Evolutionary conservation across 2,888 invertebrate species (phyloP), one percentile per base, ranked within the genome.

Genomic region (Drosophila cognata): DNA sequence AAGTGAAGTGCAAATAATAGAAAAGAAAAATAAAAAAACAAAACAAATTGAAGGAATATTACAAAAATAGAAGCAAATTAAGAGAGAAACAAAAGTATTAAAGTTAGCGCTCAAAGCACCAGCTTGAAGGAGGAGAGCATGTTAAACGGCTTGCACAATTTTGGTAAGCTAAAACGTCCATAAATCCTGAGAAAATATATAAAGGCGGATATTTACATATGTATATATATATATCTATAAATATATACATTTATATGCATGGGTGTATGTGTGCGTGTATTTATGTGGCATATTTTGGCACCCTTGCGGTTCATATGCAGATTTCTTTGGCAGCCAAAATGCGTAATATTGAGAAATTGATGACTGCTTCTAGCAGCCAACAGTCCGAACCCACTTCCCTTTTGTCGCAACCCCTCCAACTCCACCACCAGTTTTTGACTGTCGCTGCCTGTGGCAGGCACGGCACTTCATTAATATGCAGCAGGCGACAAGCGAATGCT

Each of bases 261-360:
- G 33, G 10, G 0, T 33, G 59, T 36, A 28, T 33, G 21, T 46
- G 35, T 48, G 31, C 38, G 65, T 36, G 52, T 67, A 38, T 67
- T 55, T 55, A 55, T 67, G 71, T 41, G 68, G 10, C 33, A 55
- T 33, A 67, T 48, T n/a, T 38, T 51, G 25, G 57, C 29, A 46
- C 53, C 41, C 64, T 59, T 68, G 77, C 68, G 71, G 70, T 77
- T 77, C 65, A 68, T 81, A 84, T 89, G 84, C 88, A 89, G 84
- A 89, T 89, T 84, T 84, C 74, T 71, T 66, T 70, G 66, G 55
- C 63, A 58, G 60, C 66, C 68, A 66, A 57, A 84, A 70, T 79
- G 21, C 74, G 77, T 74, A 79, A 82, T 89, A 88, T 85, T 84
- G 89, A 88, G 89, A 88, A 87, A 89, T 85, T 85, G 85, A 88